Evolutionary conservation across 2,888 invertebrate species (phyloP).

Genomic region (Drosophila cracens): DNA sequence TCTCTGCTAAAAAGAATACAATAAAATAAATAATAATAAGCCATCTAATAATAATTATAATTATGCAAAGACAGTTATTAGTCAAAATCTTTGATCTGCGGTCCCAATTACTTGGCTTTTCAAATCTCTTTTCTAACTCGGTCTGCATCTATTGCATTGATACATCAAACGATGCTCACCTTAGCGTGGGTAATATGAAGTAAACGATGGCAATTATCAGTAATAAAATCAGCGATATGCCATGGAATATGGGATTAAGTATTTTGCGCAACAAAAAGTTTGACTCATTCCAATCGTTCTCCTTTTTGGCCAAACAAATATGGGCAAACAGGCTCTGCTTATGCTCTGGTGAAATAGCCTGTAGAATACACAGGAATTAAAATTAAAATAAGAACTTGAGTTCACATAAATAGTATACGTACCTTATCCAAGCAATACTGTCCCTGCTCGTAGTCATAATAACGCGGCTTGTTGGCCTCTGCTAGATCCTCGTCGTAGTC

Average conservation of each 20-base stretch:
- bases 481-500: constrained; percentile 85
- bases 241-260: constrained; percentile 91
- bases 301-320: constrained; percentile 90
- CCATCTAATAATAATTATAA: background rate
- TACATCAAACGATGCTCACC: constrained; percentile 81
- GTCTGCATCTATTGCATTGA: background rate
- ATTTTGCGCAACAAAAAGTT: constrained; percentile 91
- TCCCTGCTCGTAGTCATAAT: constrained; percentile 90
- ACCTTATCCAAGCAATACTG: constrained; percentile 94
- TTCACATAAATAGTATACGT: background rate
- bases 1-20: constrained; percentile 85
- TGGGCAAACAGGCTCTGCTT: constrained; percentile 89
- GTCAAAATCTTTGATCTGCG: background rate
- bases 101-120: background rate
- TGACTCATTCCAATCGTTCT: constrained; percentile 90
- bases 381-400: background rate
- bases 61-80: no score
- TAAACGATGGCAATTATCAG: constrained; percentile 91
- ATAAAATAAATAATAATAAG: constrained; percentile 5
- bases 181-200: constrained; percentile 92
- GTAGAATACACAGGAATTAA: background rate
- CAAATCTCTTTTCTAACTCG: background rate
- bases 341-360: constrained; percentile 83
- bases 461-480: constrained; percentile 86
- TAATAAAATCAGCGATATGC: constrained; percentile 89